Evolutionary conservation across 23 tunicate genomes (phyloP).

Genomic region (Ciona savignyi): DNA sequence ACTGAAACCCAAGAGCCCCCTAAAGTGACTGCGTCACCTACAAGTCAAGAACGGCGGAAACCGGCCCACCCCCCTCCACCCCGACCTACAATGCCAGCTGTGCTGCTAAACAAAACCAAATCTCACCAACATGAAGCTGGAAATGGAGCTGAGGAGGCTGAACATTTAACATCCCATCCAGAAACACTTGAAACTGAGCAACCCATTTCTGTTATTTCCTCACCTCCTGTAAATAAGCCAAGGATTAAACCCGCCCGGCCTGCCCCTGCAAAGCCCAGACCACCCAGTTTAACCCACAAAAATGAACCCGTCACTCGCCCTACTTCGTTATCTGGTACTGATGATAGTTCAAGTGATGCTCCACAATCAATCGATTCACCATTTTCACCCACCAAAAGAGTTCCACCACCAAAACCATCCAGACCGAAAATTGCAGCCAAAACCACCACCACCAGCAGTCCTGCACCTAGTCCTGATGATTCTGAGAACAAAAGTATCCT

Average conservation of each 20-base stretch:
- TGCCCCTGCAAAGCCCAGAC: slow-evolving; percentile 27
- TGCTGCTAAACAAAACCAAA: slow-evolving; percentile 11
- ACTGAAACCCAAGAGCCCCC: background rate
- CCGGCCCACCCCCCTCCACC: slow-evolving; percentile 47
- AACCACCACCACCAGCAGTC: slow-evolving; percentile 2
- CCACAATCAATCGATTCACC: background rate
- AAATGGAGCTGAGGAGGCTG: background rate
- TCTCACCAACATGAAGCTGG: background rate
- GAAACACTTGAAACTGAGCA: background rate
- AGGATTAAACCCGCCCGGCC: slow-evolving; percentile 36
- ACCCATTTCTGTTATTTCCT: background rate
- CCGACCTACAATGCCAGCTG: slow-evolving; percentile 21
- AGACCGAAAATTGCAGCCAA: background rate
- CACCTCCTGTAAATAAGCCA: background rate
- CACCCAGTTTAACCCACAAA: slow-evolving; percentile 1
- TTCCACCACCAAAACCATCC: slow-evolving; percentile 18
- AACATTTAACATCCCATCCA: background rate
- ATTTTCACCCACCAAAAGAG: slow-evolving; percentile 7
- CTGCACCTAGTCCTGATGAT: slow-evolving; percentile 6
- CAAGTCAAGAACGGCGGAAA: slow-evolving; percentile 1
- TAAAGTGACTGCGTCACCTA: background rate
- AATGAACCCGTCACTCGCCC: slow-evolving; percentile 3
- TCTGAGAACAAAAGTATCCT: background rate
- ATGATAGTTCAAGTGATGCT: too few species aligned
- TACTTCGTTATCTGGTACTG: background rate